Conservation (phyloP, 2,797 vertebrate species). For the Mionectes olivaceus region DNA sequence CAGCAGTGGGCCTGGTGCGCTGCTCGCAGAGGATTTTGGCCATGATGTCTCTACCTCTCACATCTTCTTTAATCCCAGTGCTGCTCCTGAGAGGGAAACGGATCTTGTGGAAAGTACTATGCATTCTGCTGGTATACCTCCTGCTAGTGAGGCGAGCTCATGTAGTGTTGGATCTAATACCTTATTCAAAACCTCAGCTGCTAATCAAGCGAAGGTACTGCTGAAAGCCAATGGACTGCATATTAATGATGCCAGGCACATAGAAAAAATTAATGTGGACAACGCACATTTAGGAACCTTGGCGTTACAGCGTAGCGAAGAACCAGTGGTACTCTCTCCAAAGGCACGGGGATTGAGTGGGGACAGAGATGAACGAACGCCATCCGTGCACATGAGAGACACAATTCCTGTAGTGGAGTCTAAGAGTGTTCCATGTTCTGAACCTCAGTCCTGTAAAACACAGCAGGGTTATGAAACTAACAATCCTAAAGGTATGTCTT, state of each 20-base stretch:
- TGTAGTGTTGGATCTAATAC: slow-evolving; percentile 52
- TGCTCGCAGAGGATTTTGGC: slow-evolving; percentile 76
- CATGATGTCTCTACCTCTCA: slow-evolving; percentile 84
- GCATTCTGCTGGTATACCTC: slow-evolving; percentile 44
- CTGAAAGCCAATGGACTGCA: slow-evolving; percentile 53
- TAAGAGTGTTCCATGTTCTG: slow-evolving; percentile 54
- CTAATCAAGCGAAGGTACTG: slow-evolving; percentile 61
- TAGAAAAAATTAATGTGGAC: background rate
- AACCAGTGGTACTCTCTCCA: slow-evolving; percentile 16
- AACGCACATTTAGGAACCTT: slow-evolving; percentile 15
- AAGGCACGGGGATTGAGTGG: slow-evolving; percentile 38
- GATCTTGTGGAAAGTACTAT: slow-evolving; percentile 14
- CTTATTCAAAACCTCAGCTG: slow-evolving; percentile 62
- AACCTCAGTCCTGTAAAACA: slow-evolving; percentile 51
- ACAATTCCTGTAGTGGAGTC: slow-evolving; percentile 50
- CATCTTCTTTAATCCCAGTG: slow-evolving; percentile 77
- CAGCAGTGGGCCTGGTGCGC: slow-evolving; percentile 79
- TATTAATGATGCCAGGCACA: background rate
- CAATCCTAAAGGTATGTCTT: slow-evolving; percentile 72
- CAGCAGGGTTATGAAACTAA: slow-evolving; percentile 66
- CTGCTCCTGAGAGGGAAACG: slow-evolving; percentile 55
- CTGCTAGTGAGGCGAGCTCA: slow-evolving; percentile 29
- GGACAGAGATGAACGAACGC: background rate
- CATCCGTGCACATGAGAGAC: slow-evolving; percentile 22
- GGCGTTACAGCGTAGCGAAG: background rate